A percentile compares a stretch with the other conserved stretches of the same genome.
These are phyloP conservation scores for Plecturocebus donacophilus DNA, from an alignment of 2,113 vertebrate genomes.

Conservation along the genomic window DNA sequence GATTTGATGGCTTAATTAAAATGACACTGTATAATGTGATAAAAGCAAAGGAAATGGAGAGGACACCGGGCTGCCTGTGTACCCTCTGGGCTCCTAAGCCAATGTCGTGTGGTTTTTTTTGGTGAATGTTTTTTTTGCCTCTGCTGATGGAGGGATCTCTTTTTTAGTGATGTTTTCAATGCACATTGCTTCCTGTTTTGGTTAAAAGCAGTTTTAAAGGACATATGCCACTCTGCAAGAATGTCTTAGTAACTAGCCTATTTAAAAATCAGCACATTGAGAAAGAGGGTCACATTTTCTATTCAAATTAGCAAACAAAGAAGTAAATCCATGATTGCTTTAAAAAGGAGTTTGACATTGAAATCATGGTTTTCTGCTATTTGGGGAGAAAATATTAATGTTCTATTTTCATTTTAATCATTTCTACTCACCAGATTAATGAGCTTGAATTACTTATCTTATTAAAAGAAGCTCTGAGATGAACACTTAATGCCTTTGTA, in stretches of 20 bases:
- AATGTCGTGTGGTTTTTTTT: not conserved
- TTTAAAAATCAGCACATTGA: slow-evolving; percentile 49
- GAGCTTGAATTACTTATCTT: slow-evolving; percentile 50
- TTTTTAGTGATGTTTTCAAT: not conserved
- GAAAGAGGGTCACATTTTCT: not conserved
- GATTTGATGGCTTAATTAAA: slow-evolving; percentile 85
- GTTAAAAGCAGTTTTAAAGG: slow-evolving; percentile 65
- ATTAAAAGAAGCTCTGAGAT: slow-evolving; percentile 38
- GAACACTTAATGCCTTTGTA: slow-evolving; percentile 25
- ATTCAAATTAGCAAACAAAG: slow-evolving; percentile 63
- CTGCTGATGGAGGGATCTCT: slow-evolving; percentile 41
- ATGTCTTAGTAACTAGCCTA: slow-evolving; percentile 35
- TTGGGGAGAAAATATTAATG: slow-evolving; percentile 88
- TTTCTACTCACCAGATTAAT: slow-evolving; percentile 60
- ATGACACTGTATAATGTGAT: slow-evolving; percentile 77
- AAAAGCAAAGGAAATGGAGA: slow-evolving; percentile 71
- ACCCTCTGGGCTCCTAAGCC: slow-evolving; percentile 61
- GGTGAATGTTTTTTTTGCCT: slow-evolving; percentile 46
- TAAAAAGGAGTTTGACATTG: slow-evolving; percentile 85
- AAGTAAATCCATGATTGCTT: slow-evolving; percentile 59
- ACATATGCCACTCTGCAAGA: not conserved
- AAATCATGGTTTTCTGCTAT: slow-evolving; percentile 84
- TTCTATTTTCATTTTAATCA: slow-evolving; percentile 82
- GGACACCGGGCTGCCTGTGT: not conserved
- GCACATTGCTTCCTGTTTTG: slow-evolving; percentile 58